phyloP scores from a whole-genome alignment of 2,113 vertebrate species.

The Epinephelus fuscoguttatus region DNA sequence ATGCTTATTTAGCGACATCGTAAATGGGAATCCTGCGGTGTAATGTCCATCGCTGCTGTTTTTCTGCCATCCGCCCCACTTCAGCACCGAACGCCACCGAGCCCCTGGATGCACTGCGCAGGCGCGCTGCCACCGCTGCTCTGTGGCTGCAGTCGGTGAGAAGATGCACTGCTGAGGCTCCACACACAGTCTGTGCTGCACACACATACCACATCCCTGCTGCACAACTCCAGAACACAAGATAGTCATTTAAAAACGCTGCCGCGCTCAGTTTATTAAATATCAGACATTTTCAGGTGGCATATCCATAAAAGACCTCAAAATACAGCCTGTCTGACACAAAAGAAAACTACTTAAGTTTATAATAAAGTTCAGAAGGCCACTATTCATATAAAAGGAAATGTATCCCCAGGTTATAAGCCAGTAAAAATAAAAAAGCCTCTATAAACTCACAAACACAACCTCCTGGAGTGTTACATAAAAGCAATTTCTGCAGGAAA shows the following conservation, averaged over 20 bases:
- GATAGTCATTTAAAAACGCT: background rate
- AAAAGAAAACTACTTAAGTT: background rate
- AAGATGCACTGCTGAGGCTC: constrained; percentile 60
- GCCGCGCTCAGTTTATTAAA: background rate
- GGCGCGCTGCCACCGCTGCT: constrained; percentile 79
- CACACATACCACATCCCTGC: background rate
- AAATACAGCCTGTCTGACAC: background rate
- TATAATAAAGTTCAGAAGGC: constrained; percentile 7
- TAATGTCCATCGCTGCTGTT: constrained; percentile 85
- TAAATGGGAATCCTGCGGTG: constrained; percentile 75
- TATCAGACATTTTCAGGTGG: background rate
- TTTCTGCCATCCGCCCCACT: constrained; percentile 89
- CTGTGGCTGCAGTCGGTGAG: constrained; percentile 65
- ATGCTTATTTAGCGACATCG: constrained; percentile 68
- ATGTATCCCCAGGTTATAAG: constrained; percentile 20
- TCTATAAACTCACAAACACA: constrained; percentile 4
- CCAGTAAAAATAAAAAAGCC: background rate
- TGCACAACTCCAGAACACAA: background rate
- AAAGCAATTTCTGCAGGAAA: no score
- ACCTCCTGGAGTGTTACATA: background rate
- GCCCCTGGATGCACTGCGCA: constrained; percentile 88
- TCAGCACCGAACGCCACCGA: constrained; percentile 89
- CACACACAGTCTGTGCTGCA: background rate
- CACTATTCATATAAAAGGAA: constrained; percentile 22
- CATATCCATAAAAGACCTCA: background rate